Percentiles rank a stretch among this genome's conserved stretches.
phyloP scores from a whole-genome alignment of 2,888 invertebrate genomes.

The Drosophila mercatorum region DNA sequence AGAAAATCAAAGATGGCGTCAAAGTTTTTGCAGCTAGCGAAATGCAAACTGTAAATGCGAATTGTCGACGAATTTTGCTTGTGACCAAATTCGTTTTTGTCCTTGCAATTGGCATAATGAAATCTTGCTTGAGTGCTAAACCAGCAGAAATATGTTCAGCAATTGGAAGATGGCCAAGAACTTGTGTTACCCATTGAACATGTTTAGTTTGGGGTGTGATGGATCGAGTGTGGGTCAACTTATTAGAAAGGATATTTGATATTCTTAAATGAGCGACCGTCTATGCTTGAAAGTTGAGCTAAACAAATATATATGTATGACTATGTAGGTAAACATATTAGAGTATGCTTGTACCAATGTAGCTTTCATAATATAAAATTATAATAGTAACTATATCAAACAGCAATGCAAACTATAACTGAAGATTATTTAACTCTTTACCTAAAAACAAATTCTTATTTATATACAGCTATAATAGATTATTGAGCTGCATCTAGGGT shows the following conservation, averaged over 20 bases:
- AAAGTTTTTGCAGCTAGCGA: constrained; percentile 35
- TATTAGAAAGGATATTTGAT: not conserved
- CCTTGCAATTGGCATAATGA: constrained; percentile 63
- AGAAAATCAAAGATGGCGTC: constrained; percentile 38
- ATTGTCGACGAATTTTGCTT: constrained; percentile 61
- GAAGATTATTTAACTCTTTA: no score
- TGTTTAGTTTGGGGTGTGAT: no score
- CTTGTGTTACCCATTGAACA: constrained; percentile 15
- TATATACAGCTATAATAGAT: no score
- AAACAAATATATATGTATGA: no score
- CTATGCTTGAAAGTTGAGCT: no score
- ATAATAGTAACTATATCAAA: no score
- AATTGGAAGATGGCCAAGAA: constrained; percentile 67
- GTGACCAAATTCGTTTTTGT: constrained; percentile 24
- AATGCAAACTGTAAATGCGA: constrained; percentile 33
- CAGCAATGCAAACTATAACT: no score
- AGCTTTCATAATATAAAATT: no score
- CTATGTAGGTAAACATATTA: no score
- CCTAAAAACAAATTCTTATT: no score
- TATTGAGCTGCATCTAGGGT: not conserved
- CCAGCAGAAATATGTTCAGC: constrained; percentile 37
- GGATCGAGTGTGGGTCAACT: not conserved
- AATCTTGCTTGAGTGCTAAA: constrained; percentile 33
- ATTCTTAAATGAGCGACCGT: not conserved
- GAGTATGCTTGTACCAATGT: no score